These are phyloP conservation scores for Colletes latitarsis DNA, from an alignment of 1,140 invertebrate genomes.

Conservation along the genomic window DNA sequence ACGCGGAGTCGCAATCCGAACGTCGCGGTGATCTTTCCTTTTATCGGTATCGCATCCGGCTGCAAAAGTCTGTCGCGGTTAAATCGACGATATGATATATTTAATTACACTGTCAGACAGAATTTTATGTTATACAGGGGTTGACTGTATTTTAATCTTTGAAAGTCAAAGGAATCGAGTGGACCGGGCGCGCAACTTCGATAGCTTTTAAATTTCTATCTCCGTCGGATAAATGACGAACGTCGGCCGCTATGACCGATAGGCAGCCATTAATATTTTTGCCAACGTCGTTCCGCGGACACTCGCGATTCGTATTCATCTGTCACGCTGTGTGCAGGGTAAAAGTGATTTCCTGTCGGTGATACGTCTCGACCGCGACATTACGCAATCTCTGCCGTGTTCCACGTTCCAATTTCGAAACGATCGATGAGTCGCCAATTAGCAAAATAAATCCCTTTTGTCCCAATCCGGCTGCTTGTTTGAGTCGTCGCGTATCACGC, in stretches of 20 bases:
- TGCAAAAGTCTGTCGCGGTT: neutral
- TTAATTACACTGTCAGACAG: no score
- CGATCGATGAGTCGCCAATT: slow-evolving; percentile 2
- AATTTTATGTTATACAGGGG: neutral
- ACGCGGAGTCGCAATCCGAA: neutral
- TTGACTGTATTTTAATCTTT: no score
- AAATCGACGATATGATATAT: neutral
- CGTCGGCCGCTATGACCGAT: slow-evolving; percentile 30
- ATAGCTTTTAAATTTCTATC: neutral
- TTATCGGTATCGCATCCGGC: neutral
- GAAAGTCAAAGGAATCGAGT: neutral
- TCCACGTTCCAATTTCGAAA: neutral
- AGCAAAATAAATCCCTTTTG: neutral
- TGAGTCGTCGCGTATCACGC: neutral
- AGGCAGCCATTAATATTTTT: slow-evolving; percentile 38
- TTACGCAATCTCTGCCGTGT: neutral
- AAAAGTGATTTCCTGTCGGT: slow-evolving; percentile 40
- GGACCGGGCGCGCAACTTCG: neutral
- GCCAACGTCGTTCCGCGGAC: slow-evolving; percentile 1
- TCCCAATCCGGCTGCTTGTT: neutral
- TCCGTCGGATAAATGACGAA: neutral
- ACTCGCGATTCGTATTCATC: slow-evolving; percentile 57
- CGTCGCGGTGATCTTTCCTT: neutral
- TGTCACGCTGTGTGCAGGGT: slow-evolving; percentile 27
- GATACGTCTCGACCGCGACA: slow-evolving; percentile 5